Base-by-base conservation (phyloP, 2,797 vertebrate species). In the Anguilla anguilla region DNA sequence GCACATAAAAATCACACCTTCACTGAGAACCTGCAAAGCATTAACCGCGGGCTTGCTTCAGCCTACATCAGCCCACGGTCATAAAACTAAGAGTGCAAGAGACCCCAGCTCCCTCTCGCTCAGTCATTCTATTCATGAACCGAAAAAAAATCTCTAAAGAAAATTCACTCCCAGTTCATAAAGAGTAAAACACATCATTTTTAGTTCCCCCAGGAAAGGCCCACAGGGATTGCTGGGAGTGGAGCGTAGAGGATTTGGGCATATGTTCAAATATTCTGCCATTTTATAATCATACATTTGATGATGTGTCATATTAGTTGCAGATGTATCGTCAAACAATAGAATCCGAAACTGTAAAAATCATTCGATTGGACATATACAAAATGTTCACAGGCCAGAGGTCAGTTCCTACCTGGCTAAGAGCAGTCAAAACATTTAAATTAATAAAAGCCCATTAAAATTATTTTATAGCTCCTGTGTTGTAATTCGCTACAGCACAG, bases 21-120 rank as follows among this genome's bases (percentile, higher is more conserved):
- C 90, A 89, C 39, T 86, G 89, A 90, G 91, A 88, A 93, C 92
- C 91, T 91, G 88, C 90, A 90, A 89, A 72, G 91, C 93, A 93
- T 93, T 93, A 93, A 83, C 83, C 25, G 92, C 89, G 55, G 89
- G 89, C 89, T 89, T 90, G 92, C 92, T 86, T 90, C 87, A 89
- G 86, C 86, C 59, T 43, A 86, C 83, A 83, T 86, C 74, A 86
- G 46, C 49, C 88, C 61, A 49, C 17, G 82, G 59, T 53, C 85
- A 72, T 88, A 83, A 49, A 49, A 82, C 3, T 49, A 51, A 22
- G 79, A 82, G 79, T 15, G 25, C 19, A 82, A 46, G 79, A 46
- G 22, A 51, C 39, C 79, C 7, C 79, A 25, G 43, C 19, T 15
- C 79, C 46, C 19, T 51, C 13, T 51, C 43, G 22, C 79, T 25